These are phyloP conservation scores for Sterna hirundo DNA, from an alignment of 2,113 vertebrate species.

Conservation along the genomic window DNA sequence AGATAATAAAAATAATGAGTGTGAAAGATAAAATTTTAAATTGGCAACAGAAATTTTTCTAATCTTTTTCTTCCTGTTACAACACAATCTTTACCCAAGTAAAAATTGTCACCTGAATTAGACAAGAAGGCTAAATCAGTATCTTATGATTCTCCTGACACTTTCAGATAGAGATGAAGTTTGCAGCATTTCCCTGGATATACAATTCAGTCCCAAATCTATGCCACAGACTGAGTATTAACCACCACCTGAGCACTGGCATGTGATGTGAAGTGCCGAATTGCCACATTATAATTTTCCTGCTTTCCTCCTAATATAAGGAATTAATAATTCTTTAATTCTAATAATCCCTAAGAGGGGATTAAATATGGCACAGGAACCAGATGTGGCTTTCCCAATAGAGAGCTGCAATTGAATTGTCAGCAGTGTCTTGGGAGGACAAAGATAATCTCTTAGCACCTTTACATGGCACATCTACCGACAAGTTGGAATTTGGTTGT, in stretches of 20 bases:
- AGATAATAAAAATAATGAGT: not conserved
- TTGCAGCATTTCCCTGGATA: not conserved
- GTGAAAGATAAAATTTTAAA: not conserved
- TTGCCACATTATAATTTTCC: not conserved
- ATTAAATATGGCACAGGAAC: not conserved
- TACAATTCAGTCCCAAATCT: not conserved
- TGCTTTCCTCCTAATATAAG: not conserved
- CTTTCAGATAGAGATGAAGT: not conserved
- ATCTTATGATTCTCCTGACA: not conserved
- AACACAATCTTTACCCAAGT: not conserved
- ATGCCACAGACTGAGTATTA: not conserved
- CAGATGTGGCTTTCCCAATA: not conserved
- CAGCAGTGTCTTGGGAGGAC: not conserved
- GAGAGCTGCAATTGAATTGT: not conserved
- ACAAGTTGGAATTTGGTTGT: not conserved
- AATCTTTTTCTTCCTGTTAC: not conserved
- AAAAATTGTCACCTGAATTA: not conserved
- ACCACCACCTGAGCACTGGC: not conserved
- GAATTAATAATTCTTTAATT: not conserved
- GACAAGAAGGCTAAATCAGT: not conserved
- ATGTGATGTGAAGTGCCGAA: not conserved
- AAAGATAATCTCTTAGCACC: not conserved
- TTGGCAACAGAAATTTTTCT: not conserved
- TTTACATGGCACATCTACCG: not conserved
- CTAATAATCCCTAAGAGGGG: not conserved